Conservation (phyloP, 2,888 invertebrate species). For the Cetonia aurata region DNA sequence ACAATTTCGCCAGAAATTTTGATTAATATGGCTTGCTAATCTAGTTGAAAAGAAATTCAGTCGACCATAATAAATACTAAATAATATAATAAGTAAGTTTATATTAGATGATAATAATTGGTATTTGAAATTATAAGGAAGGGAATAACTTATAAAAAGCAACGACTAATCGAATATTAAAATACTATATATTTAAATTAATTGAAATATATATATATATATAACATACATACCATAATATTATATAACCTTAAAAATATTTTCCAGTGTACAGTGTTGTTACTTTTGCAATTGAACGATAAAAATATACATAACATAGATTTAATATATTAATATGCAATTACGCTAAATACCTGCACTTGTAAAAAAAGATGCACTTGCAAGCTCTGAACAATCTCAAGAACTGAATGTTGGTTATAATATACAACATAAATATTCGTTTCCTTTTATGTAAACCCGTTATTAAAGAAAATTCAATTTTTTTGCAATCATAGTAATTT, state of each 20-base stretch:
- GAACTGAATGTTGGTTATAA: conserved; percentile 19
- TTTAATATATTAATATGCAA: conserved; percentile 32
- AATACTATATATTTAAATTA: conserved; percentile 26
- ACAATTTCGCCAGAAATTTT: conserved; percentile 5
- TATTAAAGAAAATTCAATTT: neutral
- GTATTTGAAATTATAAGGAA: conserved; percentile 23
- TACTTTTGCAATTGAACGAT: conserved; percentile 48
- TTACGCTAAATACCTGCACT: conserved; percentile 23
- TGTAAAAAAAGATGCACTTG: conserved; percentile 31
- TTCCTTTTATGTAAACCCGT: conserved; percentile 9
- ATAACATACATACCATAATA: neutral
- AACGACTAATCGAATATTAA: conserved; percentile 32
- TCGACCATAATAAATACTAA: conserved; percentile 28
- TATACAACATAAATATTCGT: neutral
- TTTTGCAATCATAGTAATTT: neutral
- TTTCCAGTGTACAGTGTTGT: conserved; percentile 55
- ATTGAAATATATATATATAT: conserved; percentile 29
- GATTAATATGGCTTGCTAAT: conserved; percentile 16
- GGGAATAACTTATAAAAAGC: conserved; percentile 7
- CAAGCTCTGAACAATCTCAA: conserved; percentile 24
- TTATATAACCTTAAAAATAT: conserved; percentile 12
- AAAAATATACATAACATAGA: conserved; percentile 27
- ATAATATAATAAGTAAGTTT: conserved; percentile 24
- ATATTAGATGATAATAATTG: conserved; percentile 18
- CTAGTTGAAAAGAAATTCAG: conserved; percentile 4